phyloP scores from a whole-genome alignment of 2,113 vertebrate genomes.

The Periophthalmus modestus region DNA sequence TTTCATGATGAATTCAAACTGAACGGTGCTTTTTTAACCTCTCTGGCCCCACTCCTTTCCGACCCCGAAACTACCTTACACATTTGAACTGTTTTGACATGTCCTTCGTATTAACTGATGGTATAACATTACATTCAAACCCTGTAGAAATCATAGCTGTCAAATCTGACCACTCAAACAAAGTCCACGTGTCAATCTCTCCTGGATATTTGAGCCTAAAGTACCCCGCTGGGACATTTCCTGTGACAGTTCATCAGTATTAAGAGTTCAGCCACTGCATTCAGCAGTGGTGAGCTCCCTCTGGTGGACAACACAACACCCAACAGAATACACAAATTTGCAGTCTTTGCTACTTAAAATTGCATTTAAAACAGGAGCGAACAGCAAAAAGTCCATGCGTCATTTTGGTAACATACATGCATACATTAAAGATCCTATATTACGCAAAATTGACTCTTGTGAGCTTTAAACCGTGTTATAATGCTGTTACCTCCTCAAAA shows the following conservation, averaged over 20 bases:
- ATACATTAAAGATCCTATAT: no score
- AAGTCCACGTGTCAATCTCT: background rate
- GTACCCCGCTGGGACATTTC: background rate
- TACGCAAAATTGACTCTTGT: no score
- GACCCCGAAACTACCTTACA: background rate
- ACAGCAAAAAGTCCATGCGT: no score
- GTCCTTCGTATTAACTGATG: background rate
- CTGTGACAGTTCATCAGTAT: background rate
- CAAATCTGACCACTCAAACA: background rate
- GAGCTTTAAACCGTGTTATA: no score
- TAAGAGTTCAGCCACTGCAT: slow-evolving; percentile 13
- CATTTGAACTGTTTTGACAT: background rate
- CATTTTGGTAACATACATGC: no score
- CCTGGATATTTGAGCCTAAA: background rate
- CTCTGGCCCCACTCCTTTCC: background rate
- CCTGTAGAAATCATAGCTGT: background rate
- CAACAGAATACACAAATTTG: no score
- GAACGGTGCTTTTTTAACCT: background rate
- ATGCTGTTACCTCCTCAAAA: no score
- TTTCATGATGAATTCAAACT: background rate
- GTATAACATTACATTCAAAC: background rate
- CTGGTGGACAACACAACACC: slow-evolving; percentile 58
- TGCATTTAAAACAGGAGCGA: no score
- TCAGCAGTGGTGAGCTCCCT: slow-evolving; percentile 58
- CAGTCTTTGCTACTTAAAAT: no score